phyloP scores from a whole-genome alignment of 2,797 vertebrate species.

The Otolemur crassicaudatus region DNA sequence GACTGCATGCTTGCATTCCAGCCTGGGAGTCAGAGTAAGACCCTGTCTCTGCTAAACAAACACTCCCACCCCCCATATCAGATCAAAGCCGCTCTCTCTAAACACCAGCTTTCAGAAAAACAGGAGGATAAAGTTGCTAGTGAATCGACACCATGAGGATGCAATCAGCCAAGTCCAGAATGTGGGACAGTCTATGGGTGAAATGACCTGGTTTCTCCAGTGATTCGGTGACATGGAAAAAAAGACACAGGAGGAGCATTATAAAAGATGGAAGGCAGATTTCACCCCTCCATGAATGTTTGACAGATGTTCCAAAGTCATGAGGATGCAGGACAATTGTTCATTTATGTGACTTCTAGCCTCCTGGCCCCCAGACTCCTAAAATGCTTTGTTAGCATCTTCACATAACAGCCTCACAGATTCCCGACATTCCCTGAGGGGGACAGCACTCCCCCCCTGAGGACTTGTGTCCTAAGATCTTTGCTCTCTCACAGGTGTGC shows the following conservation, averaged over 20 bases:
- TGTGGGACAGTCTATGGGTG: background rate
- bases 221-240: background rate
- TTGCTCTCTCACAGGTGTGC: background rate
- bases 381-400: background rate
- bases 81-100: background rate
- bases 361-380: background rate
- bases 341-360: background rate
- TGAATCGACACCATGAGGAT: background rate
- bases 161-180: background rate
- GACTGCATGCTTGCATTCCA: no score
- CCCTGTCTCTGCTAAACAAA: background rate
- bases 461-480: no score
- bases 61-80: background rate
- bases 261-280: background rate
- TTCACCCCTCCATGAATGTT: background rate
- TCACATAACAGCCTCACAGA: background rate
- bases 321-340: background rate
- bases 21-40: no score
- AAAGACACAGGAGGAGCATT: background rate
- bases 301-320: background rate
- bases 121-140: background rate
- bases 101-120: background rate
- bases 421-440: background rate
- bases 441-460: background rate
- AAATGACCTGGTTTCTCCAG: background rate